Base-by-base conservation (phyloP, 2,113 vertebrate species). In the Gopherus evgoodei region DNA sequence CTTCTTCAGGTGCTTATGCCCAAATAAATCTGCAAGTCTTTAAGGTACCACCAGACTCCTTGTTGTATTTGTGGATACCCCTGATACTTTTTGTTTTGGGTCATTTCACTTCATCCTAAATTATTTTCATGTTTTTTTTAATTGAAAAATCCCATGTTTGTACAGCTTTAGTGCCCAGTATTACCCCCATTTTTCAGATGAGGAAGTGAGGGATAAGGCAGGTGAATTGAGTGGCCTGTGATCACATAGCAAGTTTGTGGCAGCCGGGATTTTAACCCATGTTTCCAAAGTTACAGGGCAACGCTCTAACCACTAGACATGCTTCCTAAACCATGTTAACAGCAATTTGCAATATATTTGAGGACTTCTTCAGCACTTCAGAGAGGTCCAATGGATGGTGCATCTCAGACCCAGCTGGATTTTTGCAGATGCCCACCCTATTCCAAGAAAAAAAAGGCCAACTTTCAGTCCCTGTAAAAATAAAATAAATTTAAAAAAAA, bases 271-370 rank as follows among this genome's bases (percentile, higher is more conserved):
- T 47, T 78, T 25, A 47, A 47, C 25, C 24, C 1, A 0, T 12
- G 47, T 31, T 38, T 94, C 79, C 16, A 25, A 21, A 42, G 13
- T 59, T 13, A 0, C 8, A 25, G 9, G 19, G 19, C 3, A 1
- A 47, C 8, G 13, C 44, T 24, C 0, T 31, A 44, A 5, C 42
- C 17, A 72, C n/a, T 72, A 38, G n/a, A 5, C n/a, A 72, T 0
- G 38, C 4, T 10, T 6, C 2, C 25, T 78, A 24, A 78, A 1
- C 16, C 1, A 0, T 11, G 75, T 27, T 72, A 0, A 17, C 54
- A 16, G 1, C 53, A 72, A 9, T 5, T 0, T 11, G 62, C 57
- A 19, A 1, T 22, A 10, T 53, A 3, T 8, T 19, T 0, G 0
- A 0, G 65, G 83, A 6, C 52, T 91, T 80, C 35, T 35, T 25